Base-by-base conservation (phyloP, 2,113 vertebrate species). In the Clarias batrachus region DNA sequence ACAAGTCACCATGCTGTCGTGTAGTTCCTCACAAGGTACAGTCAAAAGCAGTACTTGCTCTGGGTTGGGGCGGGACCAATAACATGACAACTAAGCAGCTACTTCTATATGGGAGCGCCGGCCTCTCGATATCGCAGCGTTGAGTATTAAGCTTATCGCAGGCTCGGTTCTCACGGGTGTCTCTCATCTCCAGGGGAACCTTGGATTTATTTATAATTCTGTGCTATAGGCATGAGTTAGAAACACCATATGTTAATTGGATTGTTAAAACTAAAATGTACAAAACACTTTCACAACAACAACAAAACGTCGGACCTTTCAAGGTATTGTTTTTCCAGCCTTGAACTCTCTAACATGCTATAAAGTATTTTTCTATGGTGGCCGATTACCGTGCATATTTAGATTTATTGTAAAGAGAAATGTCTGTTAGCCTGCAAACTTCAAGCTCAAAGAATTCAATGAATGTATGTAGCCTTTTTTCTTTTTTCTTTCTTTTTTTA, bases 11-110 rank as follows among this genome's bases (percentile, higher is more conserved):
- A 52, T 74, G 84, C 68, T 68, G 83, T 71, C 74, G 63, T 79
- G 33, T 85, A 83, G 84, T 86, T 90, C 85, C 89, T 87, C 85
- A 89, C 79, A 86, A 87, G 89, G 87, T 91, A 91, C 84, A 87
- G 73, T 78, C 82, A 71, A 79, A 82, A 88, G 78, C 79, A 88
- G 88, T 89, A 82, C 71, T 89, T 87, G 78, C 65, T 88, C 81
- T 80, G 86, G 87, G 81, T 79, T 73, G 56, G 84, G 89, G 86
- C 87, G 91, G 90, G 91, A 92, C 91, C 91, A 92, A 92, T 85
- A 23, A 81, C 37, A 62, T 16, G 4, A 62, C 62, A 78, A 57
- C 82, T 83, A 87, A 82, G 88, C 89, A 88, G 90, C 87, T 88
- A 89, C 88, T 82, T 85, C 66, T 83, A 33, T 56, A 52, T 56